A percentile compares a stretch with the other conserved stretches of the same genome.
Conservation (phyloP, 2,113 vertebrate species). For the Romanogobio albipinnatus region DNA sequence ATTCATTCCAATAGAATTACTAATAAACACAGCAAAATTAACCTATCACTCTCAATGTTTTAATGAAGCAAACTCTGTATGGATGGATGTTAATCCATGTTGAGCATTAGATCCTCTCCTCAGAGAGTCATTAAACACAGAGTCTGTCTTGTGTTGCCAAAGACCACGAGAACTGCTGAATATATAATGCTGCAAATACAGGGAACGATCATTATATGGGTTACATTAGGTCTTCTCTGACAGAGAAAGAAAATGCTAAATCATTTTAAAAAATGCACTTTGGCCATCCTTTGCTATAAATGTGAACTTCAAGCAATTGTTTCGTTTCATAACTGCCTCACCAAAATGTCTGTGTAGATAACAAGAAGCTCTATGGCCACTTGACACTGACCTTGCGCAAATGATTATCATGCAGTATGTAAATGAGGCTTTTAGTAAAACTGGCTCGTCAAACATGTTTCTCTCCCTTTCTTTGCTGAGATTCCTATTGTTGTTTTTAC, state of each 20-base stretch:
- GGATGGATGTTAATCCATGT: neutral
- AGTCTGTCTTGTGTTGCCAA: slow-evolving; percentile 16
- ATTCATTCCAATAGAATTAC: neutral
- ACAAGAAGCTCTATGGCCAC: slow-evolving; percentile 7
- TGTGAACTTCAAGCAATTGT: slow-evolving; percentile 4
- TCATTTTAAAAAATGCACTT: neutral
- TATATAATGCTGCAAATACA: slow-evolving; percentile 20
- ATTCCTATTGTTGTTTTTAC: neutral
- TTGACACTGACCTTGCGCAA: slow-evolving; percentile 17
- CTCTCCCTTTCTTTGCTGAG: neutral
- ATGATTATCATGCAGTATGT: slow-evolving; percentile 22
- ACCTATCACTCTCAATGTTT: neutral
- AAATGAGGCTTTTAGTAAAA: slow-evolving; percentile 7
- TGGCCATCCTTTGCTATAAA: neutral
- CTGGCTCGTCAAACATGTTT: slow-evolving; percentile 14
- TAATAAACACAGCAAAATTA: slow-evolving; percentile 2
- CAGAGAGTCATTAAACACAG: slow-evolving; percentile 31
- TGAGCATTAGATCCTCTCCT: slow-evolving; percentile 9
- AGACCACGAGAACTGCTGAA: neutral
- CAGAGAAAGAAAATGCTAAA: neutral
- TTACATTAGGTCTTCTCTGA: neutral
- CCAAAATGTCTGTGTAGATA: slow-evolving; percentile 21
- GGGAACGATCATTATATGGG: slow-evolving; percentile 2
- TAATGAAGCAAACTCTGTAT: slow-evolving; percentile 23
- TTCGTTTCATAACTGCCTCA: neutral